A percentile compares a stretch with the other conserved stretches of the same genome.
phyloP scores from a whole-genome alignment of 1,140 invertebrate genomes.

The Cyphomyrmex costatus region DNA sequence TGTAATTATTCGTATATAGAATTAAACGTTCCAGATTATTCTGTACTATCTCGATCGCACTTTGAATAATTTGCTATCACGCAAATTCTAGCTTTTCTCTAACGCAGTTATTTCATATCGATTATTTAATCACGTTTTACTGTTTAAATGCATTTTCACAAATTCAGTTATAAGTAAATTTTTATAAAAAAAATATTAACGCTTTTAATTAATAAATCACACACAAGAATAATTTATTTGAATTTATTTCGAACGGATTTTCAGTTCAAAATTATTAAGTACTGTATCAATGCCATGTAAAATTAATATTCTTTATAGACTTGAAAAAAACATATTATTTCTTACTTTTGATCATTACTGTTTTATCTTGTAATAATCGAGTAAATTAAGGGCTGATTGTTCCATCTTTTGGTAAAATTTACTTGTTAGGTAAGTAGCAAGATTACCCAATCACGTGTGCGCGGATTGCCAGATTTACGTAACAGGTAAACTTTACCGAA shows the following conservation, averaged over 20 bases:
- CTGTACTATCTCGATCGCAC: neutral
- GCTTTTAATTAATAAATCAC: neutral
- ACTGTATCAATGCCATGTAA: too few relatives aligned
- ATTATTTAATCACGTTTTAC: neutral
- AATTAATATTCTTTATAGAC: too few relatives aligned
- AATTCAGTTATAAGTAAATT: neutral
- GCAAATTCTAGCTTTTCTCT: neutral
- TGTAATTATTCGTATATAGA: neutral
- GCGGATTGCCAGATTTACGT: too few relatives aligned
- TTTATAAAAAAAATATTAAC: neutral
- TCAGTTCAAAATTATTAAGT: neutral
- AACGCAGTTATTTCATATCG: neutral
- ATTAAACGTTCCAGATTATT: neutral
- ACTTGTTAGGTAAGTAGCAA: too few relatives aligned
- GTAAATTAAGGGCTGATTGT: too few relatives aligned
- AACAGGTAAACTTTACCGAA: too few relatives aligned
- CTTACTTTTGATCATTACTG: too few relatives aligned
- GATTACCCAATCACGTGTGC: too few relatives aligned
- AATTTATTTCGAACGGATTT: neutral
- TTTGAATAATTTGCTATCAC: neutral
- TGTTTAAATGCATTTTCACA: neutral
- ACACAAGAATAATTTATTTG: neutral
- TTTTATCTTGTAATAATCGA: too few relatives aligned
- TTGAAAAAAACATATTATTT: too few relatives aligned
- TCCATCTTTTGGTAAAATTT: too few relatives aligned